phyloP scores from a whole-genome alignment of 2,113 vertebrate genomes.

The Cyanoramphus novaezelandiae region DNA sequence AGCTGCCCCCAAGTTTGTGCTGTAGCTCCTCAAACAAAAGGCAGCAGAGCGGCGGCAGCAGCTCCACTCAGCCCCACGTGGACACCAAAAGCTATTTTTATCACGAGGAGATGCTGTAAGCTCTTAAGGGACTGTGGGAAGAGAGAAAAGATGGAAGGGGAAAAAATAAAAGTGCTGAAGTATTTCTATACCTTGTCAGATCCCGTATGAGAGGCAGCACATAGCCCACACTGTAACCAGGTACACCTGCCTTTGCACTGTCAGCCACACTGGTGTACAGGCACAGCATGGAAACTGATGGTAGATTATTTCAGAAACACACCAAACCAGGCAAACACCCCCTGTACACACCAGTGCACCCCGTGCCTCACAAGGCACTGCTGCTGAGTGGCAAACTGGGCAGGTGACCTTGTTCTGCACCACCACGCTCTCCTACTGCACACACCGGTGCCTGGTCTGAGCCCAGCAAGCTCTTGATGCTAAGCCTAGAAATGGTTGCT shows the following conservation, averaged over 20 bases:
- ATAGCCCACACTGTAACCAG: accelerated
- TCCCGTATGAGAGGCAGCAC: no score
- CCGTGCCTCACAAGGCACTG: accelerated
- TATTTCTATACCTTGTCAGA: neutral
- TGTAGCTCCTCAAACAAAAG: neutral
- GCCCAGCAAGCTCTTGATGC: accelerated
- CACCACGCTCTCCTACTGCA: accelerated
- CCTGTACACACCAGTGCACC: neutral
- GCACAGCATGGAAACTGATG: neutral
- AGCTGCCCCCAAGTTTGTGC: neutral
- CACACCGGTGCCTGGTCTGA: accelerated
- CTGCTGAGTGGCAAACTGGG: accelerated
- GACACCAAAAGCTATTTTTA: neutral
- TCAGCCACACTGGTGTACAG: neutral
- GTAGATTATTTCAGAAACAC: neutral
- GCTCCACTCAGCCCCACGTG: neutral
- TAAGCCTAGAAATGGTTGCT: neutral
- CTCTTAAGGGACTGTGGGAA: neutral
- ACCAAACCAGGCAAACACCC: neutral
- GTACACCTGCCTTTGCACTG: accelerated
- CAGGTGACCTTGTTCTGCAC: neutral
- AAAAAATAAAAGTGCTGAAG: neutral
- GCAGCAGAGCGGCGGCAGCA: accelerated
- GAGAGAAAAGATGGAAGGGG: neutral
- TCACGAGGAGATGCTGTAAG: neutral